Percentiles rank a stretch among this genome's conserved stretches.
Conservation (phyloP, 2,888 invertebrate genomes). For the Chloroclysta siterata region DNA sequence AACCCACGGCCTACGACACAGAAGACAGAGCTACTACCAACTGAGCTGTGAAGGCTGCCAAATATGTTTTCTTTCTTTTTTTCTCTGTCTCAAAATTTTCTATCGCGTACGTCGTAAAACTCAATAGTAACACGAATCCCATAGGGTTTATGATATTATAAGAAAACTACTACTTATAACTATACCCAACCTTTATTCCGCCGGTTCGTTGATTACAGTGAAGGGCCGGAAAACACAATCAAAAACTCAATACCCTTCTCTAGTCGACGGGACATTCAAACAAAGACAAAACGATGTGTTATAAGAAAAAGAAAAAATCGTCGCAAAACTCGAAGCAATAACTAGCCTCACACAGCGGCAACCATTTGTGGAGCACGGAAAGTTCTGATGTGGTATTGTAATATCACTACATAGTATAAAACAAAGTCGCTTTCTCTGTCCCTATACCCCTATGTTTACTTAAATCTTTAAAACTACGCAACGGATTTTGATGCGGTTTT, state of each 20-base stretch:
- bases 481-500: too few species aligned
- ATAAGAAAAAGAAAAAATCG: slow-evolving; percentile 35
- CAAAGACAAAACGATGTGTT: slow-evolving; percentile 40
- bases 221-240: slow-evolving; percentile 27
- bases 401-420: too few species aligned
- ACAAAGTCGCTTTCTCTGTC: too few species aligned
- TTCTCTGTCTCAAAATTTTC: too few species aligned
- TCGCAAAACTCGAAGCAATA: slow-evolving; percentile 31
- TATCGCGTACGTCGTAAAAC: neutral
- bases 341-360: slow-evolving; percentile 27
- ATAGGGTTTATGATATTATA: neutral
- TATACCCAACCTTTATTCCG: slow-evolving; percentile 6
- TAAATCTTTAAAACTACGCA: too few species aligned
- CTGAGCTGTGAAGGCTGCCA: too few species aligned
- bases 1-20: too few species aligned
- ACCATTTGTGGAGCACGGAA: slow-evolving; percentile 17
- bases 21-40: too few species aligned
- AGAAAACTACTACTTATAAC: slow-evolving; percentile 1
- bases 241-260: slow-evolving; percentile 34
- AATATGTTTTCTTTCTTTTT: too few species aligned
- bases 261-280: slow-evolving; percentile 29
- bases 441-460: too few species aligned
- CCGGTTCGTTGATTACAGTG: slow-evolving; percentile 22
- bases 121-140: neutral
- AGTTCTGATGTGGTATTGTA: slow-evolving; percentile 21